These are phyloP conservation scores for Danio jaintianensis DNA, from an alignment of 2,797 vertebrate species.

Conservation along the genomic window DNA sequence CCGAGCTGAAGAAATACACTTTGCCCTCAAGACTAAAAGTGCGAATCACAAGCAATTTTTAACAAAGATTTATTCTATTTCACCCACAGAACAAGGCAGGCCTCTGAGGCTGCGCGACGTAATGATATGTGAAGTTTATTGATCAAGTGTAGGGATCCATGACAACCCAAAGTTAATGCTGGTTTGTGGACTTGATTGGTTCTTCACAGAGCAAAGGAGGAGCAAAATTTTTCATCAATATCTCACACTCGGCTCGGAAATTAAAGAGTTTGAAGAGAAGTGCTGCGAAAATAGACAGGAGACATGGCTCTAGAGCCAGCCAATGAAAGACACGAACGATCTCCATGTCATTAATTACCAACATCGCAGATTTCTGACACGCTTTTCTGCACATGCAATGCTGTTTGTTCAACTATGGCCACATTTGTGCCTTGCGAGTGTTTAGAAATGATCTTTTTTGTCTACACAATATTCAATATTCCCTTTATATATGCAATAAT, in stretches of 20 bases:
- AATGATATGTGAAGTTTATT: conserved; percentile 94
- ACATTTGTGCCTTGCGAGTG: not conserved
- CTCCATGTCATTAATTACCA: conserved; percentile 4
- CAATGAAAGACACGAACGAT: conserved; percentile 56
- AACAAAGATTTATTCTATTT: conserved; percentile 86
- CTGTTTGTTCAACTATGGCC: not conserved
- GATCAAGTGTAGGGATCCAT: conserved; percentile 88
- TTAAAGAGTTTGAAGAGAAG: conserved; percentile 67
- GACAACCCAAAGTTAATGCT: conserved; percentile 89
- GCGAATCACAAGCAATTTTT: conserved; percentile 85
- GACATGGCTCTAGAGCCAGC: conserved; percentile 44
- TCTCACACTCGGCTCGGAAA: conserved; percentile 73
- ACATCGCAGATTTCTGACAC: not conserved
- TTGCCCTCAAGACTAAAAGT: conserved; percentile 78
- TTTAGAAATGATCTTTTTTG: not conserved
- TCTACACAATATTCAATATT: not conserved
- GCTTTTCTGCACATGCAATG: not conserved
- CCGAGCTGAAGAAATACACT: conserved; percentile 79
- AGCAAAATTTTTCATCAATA: conserved; percentile 80
- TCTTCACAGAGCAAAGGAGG: conserved; percentile 74
- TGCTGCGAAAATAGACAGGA: conserved; percentile 64
- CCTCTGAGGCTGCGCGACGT: conserved; percentile 80
- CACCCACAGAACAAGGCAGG: conserved; percentile 82
- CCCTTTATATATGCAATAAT: not conserved
- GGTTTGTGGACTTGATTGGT: conserved; percentile 79